These are phyloP conservation scores for Andrena chrysosceles DNA, from an alignment of 2,888 invertebrate genomes.

Conservation along the genomic window DNA sequence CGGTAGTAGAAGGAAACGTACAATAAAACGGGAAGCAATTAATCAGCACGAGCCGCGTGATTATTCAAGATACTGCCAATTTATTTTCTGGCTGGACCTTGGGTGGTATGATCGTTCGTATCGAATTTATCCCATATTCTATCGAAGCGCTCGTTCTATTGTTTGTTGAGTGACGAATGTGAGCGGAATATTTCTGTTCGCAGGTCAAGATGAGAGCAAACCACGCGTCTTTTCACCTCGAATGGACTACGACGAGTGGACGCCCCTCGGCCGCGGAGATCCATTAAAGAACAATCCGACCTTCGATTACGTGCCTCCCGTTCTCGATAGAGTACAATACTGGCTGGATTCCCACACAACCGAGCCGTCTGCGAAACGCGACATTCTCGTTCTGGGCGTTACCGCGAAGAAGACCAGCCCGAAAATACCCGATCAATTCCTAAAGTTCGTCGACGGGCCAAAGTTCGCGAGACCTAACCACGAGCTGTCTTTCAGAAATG, in stretches of 20 bases:
- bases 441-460: conserved; percentile 86
- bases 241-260: conserved; percentile 94
- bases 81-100: conserved; percentile 27
- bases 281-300: conserved; percentile 94
- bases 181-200: conserved; percentile 51
- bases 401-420: conserved; percentile 89
- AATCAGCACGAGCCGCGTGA: conserved; percentile 43
- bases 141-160: background rate
- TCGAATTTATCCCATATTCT: background rate
- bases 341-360: conserved; percentile 90
- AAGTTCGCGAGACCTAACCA: conserved; percentile 82
- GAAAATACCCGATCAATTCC: conserved; percentile 84
- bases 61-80: conserved; percentile 45
- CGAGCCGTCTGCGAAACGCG: conserved; percentile 88
- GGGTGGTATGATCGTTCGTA: background rate
- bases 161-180: background rate
- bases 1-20: conserved; percentile 19
- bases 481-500: conserved; percentile 71
- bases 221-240: conserved; percentile 89
- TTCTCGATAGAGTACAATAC: conserved; percentile 91
- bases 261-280: conserved; percentile 92
- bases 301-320: conserved; percentile 93
- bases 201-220: conserved; percentile 72
- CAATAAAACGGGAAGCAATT: conserved; percentile 58
- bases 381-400: conserved; percentile 90